A percentile compares a stretch with the other conserved stretches of the same genome.
Conservation (phyloP, 64 coral and sea anemone genomes). For the Montipora cactus region DNA sequence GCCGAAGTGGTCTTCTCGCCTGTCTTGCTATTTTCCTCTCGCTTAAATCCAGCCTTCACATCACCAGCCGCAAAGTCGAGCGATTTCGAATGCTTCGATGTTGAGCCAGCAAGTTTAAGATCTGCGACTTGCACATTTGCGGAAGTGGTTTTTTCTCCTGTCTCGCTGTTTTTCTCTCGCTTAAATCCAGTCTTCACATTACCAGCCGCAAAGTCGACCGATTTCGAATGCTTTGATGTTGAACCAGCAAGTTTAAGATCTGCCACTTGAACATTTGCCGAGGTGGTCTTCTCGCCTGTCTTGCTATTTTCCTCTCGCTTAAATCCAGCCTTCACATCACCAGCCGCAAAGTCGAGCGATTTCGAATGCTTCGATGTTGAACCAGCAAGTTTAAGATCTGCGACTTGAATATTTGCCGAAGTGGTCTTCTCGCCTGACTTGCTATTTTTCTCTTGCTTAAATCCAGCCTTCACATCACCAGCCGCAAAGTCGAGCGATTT, state of each 20-base stretch:
- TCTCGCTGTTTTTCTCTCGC: background rate
- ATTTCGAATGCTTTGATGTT: background rate
- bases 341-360: background rate
- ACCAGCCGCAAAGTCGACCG: background rate
- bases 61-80: background rate
- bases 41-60: background rate
- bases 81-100: constrained; percentile 1
- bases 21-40: background rate
- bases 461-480: constrained; percentile 1
- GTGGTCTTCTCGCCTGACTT: background rate
- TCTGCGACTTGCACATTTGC: background rate
- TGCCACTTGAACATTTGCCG: background rate
- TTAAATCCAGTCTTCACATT: background rate
- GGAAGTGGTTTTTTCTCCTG: background rate
- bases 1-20: background rate
- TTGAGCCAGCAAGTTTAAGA: background rate
- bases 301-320: background rate
- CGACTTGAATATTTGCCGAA: background rate
- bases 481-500: background rate
- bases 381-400: background rate
- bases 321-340: constrained; percentile 1
- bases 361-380: constrained; percentile 7
- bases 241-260: background rate
- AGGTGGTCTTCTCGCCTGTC: background rate
- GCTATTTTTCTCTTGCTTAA: background rate